Conservation (phyloP, 2,888 invertebrate genomes). For the Amphipoea lucens region DNA sequence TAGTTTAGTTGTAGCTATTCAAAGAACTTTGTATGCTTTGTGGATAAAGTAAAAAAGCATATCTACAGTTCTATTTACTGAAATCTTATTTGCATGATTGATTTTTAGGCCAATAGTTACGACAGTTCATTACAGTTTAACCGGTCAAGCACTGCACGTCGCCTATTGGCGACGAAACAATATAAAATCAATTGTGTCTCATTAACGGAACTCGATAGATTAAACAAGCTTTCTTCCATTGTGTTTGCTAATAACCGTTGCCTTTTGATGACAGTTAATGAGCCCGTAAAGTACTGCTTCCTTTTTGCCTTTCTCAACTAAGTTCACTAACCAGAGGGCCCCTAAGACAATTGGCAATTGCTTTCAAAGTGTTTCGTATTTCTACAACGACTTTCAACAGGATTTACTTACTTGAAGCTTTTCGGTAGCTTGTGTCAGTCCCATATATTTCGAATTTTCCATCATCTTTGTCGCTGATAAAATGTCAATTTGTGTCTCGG, state of each 20-base stretch:
- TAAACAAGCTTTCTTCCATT: conserved; percentile 24
- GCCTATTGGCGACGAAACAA: too few species aligned
- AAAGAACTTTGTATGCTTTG: neutral
- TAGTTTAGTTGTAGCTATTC: neutral
- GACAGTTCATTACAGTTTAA: conserved; percentile 25
- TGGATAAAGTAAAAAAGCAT: neutral
- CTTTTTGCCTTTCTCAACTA: neutral
- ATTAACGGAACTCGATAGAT: too few species aligned
- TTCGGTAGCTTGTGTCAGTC: neutral
- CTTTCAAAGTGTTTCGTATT: neutral
- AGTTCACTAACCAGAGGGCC: neutral
- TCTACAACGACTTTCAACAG: neutral
- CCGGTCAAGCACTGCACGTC: too few species aligned
- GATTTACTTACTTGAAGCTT: neutral
- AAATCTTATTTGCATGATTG: conserved; percentile 7
- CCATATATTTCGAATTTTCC: neutral
- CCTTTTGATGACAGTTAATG: neutral
- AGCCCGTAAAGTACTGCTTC: neutral
- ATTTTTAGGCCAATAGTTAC: conserved; percentile 11
- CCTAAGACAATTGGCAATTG: neutral
- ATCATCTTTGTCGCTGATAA: neutral
- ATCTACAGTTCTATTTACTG: neutral
- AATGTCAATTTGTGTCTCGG: neutral
- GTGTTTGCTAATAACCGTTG: conserved; percentile 22
- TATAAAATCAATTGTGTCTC: too few species aligned